Evolutionary conservation across 2,113 vertebrate species (phyloP).

Genomic region (Grammatotria lemairii): DNA sequence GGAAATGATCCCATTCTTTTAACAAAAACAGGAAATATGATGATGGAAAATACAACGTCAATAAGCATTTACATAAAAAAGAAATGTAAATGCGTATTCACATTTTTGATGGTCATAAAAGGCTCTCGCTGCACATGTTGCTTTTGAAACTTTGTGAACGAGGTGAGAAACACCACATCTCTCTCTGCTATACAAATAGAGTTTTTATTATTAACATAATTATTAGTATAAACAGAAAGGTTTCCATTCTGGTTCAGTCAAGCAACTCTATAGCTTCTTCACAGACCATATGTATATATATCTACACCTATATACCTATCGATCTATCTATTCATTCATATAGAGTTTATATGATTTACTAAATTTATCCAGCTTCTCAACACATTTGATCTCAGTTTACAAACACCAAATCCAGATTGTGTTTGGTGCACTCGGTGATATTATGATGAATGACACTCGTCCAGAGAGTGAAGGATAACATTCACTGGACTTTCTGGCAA

Average conservation of each 20-base stretch:
- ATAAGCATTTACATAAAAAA: background rate
- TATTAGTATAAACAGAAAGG: background rate
- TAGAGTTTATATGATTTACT: background rate
- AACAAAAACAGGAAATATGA: background rate
- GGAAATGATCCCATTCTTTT: background rate
- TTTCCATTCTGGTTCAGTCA: background rate
- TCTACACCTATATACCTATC: fast-evolving
- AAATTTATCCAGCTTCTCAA: background rate
- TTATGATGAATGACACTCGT: background rate
- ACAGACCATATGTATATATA: background rate
- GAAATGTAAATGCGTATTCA: background rate
- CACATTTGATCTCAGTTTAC: background rate
- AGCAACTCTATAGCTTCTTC: background rate
- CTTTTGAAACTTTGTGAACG: background rate
- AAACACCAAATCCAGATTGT: background rate
- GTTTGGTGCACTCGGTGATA: background rate
- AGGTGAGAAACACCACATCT: background rate
- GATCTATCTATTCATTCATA: background rate
- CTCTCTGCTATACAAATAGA: background rate
- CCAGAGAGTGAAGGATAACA: background rate
- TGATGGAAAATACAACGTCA: background rate
- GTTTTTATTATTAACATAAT: background rate
- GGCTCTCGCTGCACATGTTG: background rate
- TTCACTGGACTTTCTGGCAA: background rate
- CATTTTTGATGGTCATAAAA: background rate